Evolutionary conservation across 2,113 vertebrate genomes (phyloP).

Genomic region (Chrysemys picta): DNA sequence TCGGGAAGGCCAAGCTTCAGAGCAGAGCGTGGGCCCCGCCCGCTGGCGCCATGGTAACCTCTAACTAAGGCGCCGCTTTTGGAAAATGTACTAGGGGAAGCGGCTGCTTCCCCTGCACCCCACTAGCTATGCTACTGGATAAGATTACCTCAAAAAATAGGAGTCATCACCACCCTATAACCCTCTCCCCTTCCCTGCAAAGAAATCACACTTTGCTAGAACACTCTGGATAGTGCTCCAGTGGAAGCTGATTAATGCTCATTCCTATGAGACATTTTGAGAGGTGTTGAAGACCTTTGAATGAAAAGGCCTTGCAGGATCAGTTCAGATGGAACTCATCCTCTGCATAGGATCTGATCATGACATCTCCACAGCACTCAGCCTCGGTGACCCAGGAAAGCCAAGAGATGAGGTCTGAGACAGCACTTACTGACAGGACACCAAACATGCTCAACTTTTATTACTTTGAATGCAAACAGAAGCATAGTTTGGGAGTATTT

Average conservation of each 20-base stretch:
- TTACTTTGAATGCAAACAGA: fast-evolving
- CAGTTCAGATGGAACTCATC: fast-evolving
- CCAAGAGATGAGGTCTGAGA: no score
- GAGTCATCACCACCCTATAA: not conserved
- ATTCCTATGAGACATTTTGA: not conserved
- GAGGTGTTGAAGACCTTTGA: not conserved
- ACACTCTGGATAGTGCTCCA: not conserved
- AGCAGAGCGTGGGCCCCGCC: no score
- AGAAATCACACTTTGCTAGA: not conserved
- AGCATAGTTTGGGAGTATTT: not conserved
- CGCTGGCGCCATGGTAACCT: no score
- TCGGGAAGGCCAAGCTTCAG: no score
- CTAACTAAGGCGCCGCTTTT: no score
- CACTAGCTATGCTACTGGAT: no score
- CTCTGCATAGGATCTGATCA: fast-evolving
- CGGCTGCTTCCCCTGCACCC: no score
- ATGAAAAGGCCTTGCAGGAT: not conserved
- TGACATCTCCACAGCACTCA: not conserved
- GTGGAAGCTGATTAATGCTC: not conserved
- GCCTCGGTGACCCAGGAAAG: not conserved
- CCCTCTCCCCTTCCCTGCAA: not conserved
- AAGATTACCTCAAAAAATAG: not conserved
- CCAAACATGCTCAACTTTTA: not conserved
- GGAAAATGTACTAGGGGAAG: no score
- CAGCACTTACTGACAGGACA: not conserved